These are phyloP conservation scores for Myopa testacea DNA, from an alignment of 2,888 invertebrate genomes.

Conservation along the genomic window DNA sequence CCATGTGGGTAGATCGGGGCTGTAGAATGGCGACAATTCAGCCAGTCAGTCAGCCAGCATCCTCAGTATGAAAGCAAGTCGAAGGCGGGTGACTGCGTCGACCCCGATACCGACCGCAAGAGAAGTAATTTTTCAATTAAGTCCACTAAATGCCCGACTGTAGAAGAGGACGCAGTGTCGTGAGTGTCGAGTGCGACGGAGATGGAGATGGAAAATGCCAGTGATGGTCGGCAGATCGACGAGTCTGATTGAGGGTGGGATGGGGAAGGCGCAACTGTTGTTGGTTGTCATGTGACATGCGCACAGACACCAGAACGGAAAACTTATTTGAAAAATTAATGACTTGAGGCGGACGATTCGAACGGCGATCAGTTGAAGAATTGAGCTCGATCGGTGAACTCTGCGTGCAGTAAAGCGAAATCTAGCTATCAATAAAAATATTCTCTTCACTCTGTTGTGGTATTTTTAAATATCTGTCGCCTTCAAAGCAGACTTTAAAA, in stretches of 20 bases:
- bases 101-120: conserved; percentile 12
- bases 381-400: conserved; percentile 64
- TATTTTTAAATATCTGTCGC: not conserved
- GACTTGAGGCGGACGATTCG: conserved; percentile 65
- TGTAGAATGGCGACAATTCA: not conserved
- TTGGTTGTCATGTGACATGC: conserved; percentile 39
- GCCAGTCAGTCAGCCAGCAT: not conserved
- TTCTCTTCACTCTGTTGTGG: not conserved
- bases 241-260: not conserved
- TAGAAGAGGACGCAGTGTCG: not conserved
- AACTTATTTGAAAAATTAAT: conserved; percentile 58
- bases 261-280: conserved; percentile 2
- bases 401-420: conserved; percentile 19
- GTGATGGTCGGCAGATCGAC: not conserved
- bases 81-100: not conserved
- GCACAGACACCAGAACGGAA: conserved; percentile 41
- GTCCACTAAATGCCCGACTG: conserved; percentile 59
- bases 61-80: too few species aligned
- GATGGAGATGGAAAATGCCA: not conserved
- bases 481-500: not conserved
- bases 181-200: not conserved
- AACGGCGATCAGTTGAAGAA: conserved; percentile 66
- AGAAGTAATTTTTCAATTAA: conserved; percentile 60
- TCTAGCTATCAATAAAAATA: not conserved
- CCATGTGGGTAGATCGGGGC: not conserved